phyloP scores from a whole-genome alignment of 2,888 invertebrate genomes.

The Himalopsyche japonica region DNA sequence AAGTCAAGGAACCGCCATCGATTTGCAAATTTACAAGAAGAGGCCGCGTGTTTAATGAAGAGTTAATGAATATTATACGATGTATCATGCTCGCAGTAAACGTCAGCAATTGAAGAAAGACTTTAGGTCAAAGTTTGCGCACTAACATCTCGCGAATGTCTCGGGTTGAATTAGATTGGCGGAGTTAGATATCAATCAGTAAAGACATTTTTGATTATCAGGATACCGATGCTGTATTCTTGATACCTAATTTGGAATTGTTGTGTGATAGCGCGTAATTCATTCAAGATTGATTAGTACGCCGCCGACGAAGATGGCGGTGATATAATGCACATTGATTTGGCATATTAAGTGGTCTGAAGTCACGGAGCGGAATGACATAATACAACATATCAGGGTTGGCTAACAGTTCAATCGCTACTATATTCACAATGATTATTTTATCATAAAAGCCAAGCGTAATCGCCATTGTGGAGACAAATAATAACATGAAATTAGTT shows the following conservation, averaged over 20 bases:
- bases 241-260: background rate
- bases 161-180: background rate
- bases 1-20: background rate
- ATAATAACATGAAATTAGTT: too few relatives aligned
- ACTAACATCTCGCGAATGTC: background rate
- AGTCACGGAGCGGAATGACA: background rate
- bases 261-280: background rate
- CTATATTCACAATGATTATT: too few relatives aligned
- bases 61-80: background rate
- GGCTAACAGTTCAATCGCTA: too few relatives aligned
- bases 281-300: background rate
- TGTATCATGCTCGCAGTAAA: background rate
- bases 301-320: background rate
- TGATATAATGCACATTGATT: background rate
- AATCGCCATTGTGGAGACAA: too few relatives aligned
- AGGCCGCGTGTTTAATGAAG: background rate
- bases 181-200: background rate
- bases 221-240: background rate
- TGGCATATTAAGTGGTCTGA: background rate
- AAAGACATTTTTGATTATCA: too few relatives aligned
- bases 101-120: background rate
- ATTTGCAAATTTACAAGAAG: background rate
- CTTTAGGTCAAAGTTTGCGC: background rate
- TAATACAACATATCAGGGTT: background rate
- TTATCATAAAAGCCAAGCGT: too few relatives aligned